Percentiles rank a stretch among this genome's conserved stretches.
These are phyloP conservation scores for Riparia riparia DNA, from an alignment of 2,113 vertebrate genomes.

Conservation along the genomic window DNA sequence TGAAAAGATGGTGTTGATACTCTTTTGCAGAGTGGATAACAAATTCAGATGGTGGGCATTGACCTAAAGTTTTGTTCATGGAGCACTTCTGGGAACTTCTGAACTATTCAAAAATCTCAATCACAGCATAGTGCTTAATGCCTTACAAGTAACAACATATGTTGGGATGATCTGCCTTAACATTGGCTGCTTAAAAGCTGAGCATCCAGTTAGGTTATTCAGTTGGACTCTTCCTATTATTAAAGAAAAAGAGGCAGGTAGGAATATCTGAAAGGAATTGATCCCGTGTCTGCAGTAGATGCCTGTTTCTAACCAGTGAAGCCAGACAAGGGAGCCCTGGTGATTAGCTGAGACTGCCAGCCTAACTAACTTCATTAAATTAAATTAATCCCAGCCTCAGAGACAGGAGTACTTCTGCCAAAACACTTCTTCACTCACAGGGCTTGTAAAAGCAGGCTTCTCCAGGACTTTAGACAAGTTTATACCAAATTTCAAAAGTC, in stretches of 20 bases:
- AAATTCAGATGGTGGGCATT: fast-evolving
- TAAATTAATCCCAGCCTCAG: neutral
- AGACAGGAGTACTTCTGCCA: neutral
- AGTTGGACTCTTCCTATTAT: neutral
- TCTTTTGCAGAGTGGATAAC: neutral
- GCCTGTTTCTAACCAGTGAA: neutral
- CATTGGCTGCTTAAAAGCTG: neutral
- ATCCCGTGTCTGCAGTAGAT: neutral
- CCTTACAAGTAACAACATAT: neutral
- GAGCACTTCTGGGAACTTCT: neutral
- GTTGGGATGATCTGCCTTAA: neutral
- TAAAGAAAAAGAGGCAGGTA: neutral
- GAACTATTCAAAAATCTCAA: neutral
- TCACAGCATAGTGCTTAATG: neutral
- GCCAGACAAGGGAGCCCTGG: neutral
- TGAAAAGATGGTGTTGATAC: neutral
- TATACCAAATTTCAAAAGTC: neutral
- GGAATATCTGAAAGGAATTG: neutral
- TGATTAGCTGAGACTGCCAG: neutral
- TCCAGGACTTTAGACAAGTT: neutral
- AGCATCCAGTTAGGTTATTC: neutral
- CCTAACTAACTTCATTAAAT: neutral
- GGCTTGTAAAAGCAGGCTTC: neutral
- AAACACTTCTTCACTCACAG: neutral
- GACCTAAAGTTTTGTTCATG: neutral